Base-by-base conservation (phyloP, 2,113 vertebrate genomes). In the Callipepla californica region DNA sequence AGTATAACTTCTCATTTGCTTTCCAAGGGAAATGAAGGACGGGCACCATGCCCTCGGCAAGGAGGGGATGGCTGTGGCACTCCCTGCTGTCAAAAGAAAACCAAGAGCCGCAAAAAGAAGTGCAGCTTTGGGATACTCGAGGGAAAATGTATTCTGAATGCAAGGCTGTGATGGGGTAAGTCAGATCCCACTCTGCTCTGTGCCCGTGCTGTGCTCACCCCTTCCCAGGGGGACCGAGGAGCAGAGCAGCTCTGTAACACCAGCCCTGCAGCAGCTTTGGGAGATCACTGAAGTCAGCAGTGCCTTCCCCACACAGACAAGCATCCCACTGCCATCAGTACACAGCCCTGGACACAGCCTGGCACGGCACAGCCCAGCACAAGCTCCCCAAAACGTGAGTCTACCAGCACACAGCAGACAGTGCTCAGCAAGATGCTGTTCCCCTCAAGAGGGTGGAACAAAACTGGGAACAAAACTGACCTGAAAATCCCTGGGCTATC, bases 1-100 rank as follows among this genome's bases (percentile, higher is more conserved):
- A 62, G 93, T 89, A 77, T 22, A 66, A 32, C 45, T 44, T 57
- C 89, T 50, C 47, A 80, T 89, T 81, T 80, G 82, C 87, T 65
- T 23, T 40, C 13, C 38, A 44, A 12, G 26, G 22, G 11, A 32
- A 67, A 45, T 28, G 40, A 22, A 63, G 66, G 68, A 62, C 55
- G 63, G 44, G 79, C 50, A 30, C 72, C 40, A 40, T 58, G 72
- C 10, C 30, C n/a, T 18, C 26, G 34, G 34, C 67, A 45, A 93
- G 68, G 58, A 80, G 30, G 53, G 66, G 34, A 80, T 17, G 83
- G 45, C 61, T 36, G n/a, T 44, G 72, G 48, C 48, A 45, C 28
- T 53, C 82, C 53, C 61, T 38, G 12, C 44, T 51, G 47, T 42
- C 48, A 47, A 53, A 76, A 62, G 18, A 62, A 45, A 50, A 62